Base-by-base conservation (phyloP, 2,888 invertebrate genomes). In the Ectobius pallidus region DNA sequence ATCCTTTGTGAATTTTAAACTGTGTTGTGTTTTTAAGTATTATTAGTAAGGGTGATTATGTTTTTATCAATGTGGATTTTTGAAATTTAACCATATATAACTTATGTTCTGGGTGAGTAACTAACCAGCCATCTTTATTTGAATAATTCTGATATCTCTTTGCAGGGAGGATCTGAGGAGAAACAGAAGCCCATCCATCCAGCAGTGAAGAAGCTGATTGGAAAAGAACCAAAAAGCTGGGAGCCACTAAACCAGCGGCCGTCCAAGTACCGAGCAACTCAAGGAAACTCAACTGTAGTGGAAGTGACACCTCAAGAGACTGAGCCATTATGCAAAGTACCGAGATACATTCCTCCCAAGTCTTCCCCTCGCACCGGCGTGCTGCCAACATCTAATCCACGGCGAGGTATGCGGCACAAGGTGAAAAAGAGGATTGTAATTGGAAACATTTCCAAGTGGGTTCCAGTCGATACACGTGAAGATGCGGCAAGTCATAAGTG, bases 401-500 rank as follows among this genome's bases (percentile, higher is more conserved):
- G 81, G 0, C 79, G 83, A 58, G 81, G 82, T 11, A 77, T 78
- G 16, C 78, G 80, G 1, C 79, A 81, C 49, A 83, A 82, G 77
- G 75, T 80, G 0, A 80, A 80, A 63, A 79, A 80, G 70, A 73
- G 76, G 74, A 30, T 71, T 30, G 78, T 87, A 27, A 83, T 88
- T 70, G 87, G 94, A 0, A 96, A 96, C 84, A 92, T 95, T 3
- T 95, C 95, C 0, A 94, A 93, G 80, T 95, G 91, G 86, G 90
- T 93, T 30, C 90, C 91, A 0, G 86, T 90, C 0, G 88, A 92
- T 78, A 89, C 90, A 25, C 83, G 88, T 32, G 86, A 88, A 34
- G 91, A 91, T 80, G 88, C 87, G 25, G 89, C 92, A 0, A 94
- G 92, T 7, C 94, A 96, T 83, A 94, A 95, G 82, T 96, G 96